Evolutionary conservation across 2,113 vertebrate genomes (phyloP), one percentile per base, ranked within the genome.

Genomic region (Passer montanus): DNA sequence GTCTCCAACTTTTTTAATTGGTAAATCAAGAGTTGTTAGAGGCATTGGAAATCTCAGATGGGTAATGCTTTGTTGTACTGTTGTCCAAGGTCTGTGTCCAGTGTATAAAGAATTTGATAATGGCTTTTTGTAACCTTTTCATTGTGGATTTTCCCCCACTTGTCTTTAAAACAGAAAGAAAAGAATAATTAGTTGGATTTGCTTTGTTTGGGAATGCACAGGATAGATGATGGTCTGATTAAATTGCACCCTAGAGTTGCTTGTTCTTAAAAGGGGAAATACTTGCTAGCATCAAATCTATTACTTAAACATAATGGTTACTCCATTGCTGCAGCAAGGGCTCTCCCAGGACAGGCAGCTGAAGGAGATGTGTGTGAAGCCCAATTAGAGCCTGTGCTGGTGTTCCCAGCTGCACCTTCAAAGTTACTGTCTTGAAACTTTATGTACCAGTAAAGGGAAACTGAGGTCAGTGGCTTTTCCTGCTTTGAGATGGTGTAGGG

Each of bases 121-220:
- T 62, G 14, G 5, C 24, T 83, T 90, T 64, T 76, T 73, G 26
- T 85, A 69, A 70, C 33, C 6, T 82, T 91, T 84, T 70, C 15
- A 24, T 67, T 76, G 52, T 33, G 19, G 1, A 1, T 14, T n/a
- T 30, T 13, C 12, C 0, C 2, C 3, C 20, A 7, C 5, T n/a
- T 41, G 23, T 69, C 30, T 89, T 78, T 87, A 55, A 93, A 87
- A 77, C 1, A 1, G 30, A 73, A n/a, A 63, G 13, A 62, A 83
- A 63, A 85, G 10, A 94, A 52, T 41, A 23, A 69, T 69, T 87
- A 76, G 7, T 46, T 87, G 35, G 6, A 50, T 79, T 85, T 73
- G 11, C n/a, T 69, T 79, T 5, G 37, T 83, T 93, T 83, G 50
- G 28, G 33, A 81, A 78, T 41, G 31, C 19, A 13, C 16, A n/a